Base-by-base conservation (phyloP, 1,140 invertebrate species). In the Macrobrachium rosenbergii region DNA sequence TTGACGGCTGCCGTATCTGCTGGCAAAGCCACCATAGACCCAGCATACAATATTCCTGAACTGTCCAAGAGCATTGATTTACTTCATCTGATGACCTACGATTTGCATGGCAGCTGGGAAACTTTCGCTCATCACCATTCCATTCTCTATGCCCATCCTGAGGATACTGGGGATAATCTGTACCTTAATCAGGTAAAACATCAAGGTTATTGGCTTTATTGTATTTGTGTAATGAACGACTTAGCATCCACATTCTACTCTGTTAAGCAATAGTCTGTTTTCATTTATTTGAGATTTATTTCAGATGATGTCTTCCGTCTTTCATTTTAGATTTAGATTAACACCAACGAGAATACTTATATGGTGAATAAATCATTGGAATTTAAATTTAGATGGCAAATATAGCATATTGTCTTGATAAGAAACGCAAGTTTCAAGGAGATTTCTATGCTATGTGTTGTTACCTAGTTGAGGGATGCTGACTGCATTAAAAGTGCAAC, bases 1-100 rank as follows among this genome's bases (percentile, higher is more conserved):
- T 90, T 96, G 0, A 94, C 93, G 0, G 94, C 94, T 19, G 95
- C 95, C 7, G 95, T 95, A 0, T 93, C 93, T 1, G 93, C 95
- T 11, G 93, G 93, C 0, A 90, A 93, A 86, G 89, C 90, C 14
- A 92, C 93, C 0, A 93, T 94, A 0, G 90, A 91, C 8, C 82
- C 23, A 10, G 75, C 58, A 19, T 89, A 76, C 23, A 43, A 82
- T 78, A 64, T 90, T 21, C 28, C 60, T 17, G 88, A 81, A 28
- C 19, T 90, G 16, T 82, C n/a, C 7, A 88, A 88, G 63, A 28
- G 82, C 58, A 21, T 90, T 59, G 88, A 89, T 73, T 77, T 90
- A 17, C 91, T 92, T 60, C 90, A 92, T 81, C 88, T 91, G 45
- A 93, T 93, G 91, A 91, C 92, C 3, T 93, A 92, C 85, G 93